Base-by-base conservation (phyloP, 2,888 invertebrate genomes). In the Cybosia mesomella region DNA sequence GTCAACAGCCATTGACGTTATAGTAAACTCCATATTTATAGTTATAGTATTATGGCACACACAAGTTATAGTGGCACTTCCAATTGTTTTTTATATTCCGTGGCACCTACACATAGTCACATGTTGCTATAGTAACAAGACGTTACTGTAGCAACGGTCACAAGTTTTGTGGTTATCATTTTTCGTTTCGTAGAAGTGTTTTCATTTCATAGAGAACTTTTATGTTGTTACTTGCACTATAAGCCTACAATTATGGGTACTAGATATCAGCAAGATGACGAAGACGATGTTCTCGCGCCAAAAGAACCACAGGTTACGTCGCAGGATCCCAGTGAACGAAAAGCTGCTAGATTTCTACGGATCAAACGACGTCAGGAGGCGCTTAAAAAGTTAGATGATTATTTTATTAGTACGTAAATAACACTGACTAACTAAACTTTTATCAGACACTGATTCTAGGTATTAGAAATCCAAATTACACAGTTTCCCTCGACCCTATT, bases 321-420 rank as follows among this genome's bases (percentile, higher is more conserved):
- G 0, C 83, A 87, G 7, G 96, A 97, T 87, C 96, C 97, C 11
- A 95, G 95, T 61, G 97, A 97, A 87, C 91, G 98, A 79, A 97
- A 97, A 89, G 93, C 96, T 57, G 97, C 96, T 0, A 95, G 98
- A 68, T 92, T 95, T 71, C 87, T 96, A 63, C 95, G 97, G 60
- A 97, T 97, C 83, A 95, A 96, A 86, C 95, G 95, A 68, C 93
- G 96, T 72, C 90, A 95, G 73, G 96, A 96, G 69, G 96, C 95
- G n/a, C 83, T 96, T 32, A 95, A 95, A 87, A 96, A 94, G 95
- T 95, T 89, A 76, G 73, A 8, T 34, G 10, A 9, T 54, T 43
- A 43, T 43, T 9, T 10, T 21, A 59, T 55, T 24, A 18, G 57
- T 54, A 54, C 21, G 10, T 18, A 7, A 18, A 28, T 4, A 5